Evolutionary conservation across 2,888 invertebrate genomes (phyloP), one percentile per base, ranked within the genome.

Genomic region (Dasypolia templi): DNA sequence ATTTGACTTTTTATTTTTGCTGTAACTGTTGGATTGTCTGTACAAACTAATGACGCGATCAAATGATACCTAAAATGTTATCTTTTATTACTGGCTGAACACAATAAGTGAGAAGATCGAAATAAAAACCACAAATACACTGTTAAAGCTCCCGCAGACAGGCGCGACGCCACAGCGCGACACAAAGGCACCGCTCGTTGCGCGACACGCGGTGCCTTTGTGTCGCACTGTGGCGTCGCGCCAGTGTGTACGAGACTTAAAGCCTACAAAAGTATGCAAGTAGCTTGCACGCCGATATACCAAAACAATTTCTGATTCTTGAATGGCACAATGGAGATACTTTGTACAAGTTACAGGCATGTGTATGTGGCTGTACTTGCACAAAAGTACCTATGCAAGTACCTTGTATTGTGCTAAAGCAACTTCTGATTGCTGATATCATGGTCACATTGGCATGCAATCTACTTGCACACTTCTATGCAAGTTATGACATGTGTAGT

Each of bases 1-100:
- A 32, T 64, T 72, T 59, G 22, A 49, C 29, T 39, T 70, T 39
- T 53, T 17, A 11, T 7, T 32, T 65, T 65, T 49, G 17, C 22
- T 44, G 9, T 55, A 22, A 49, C 32, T 42, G n/a, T 26, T 65
- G 44, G 29, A 29, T 64, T 59, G 32, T 66, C 66, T 39, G 26
- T 22, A 56, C 6, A 56, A 56, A 58, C 14, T 12, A 46, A 81
- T 71, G 51, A 53, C 67, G 55, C 22, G 46, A 29, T 55, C 46
- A 67, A 32, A 62, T 65, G 26, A 77, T 42, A 65, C 17, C n/a
- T 22, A 71, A 64, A 64, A 39, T 56, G 44, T 39, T 76, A 58
- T 74, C 67, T 67, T 53, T 32, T 46, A 49, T 49, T 46, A 42
- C 46, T 42, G 22, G 11, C 39, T 35, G 29, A 68, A 70, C 29